Conservation (phyloP, 1,140 invertebrate genomes). For the Macrostomum lignano region DNA sequence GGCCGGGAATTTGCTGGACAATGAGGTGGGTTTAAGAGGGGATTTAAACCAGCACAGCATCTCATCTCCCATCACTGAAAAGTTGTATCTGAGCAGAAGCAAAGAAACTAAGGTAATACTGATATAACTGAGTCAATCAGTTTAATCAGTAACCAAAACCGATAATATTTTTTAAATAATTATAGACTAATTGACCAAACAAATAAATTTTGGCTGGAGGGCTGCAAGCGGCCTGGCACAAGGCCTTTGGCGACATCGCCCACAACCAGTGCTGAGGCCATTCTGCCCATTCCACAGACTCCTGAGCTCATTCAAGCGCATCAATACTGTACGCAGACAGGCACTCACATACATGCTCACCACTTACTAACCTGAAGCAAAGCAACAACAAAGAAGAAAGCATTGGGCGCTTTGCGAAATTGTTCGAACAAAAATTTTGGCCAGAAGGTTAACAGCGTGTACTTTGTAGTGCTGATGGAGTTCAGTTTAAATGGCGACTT, state of each 20-base stretch:
- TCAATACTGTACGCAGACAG: too few relatives aligned
- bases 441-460: slow-evolving; percentile 65
- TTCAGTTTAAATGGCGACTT: too few relatives aligned
- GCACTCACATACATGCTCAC: slow-evolving; percentile 2
- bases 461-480: slow-evolving; percentile 74
- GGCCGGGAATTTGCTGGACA: slow-evolving; percentile 27
- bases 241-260: too few relatives aligned
- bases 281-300: too few relatives aligned
- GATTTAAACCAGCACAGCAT: not conserved
- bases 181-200: not conserved
- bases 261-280: too few relatives aligned
- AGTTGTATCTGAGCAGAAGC: not conserved
- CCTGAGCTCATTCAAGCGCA: too few relatives aligned
- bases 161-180: slow-evolving; percentile 7
- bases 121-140: slow-evolving; percentile 51
- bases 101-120: not conserved
- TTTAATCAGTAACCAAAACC: slow-evolving; percentile 30
- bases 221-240: too few relatives aligned
- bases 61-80: not conserved
- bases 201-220: too few relatives aligned
- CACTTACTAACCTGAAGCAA: slow-evolving; percentile 31
- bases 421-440: slow-evolving; percentile 89
- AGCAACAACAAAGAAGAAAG: slow-evolving; percentile 89
- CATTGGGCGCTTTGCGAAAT: slow-evolving; percentile 80
- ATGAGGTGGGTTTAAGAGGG: slow-evolving; percentile 5